phyloP scores from a whole-genome alignment of 2,888 invertebrate genomes.

The Macrosiphum euphorbiae region DNA sequence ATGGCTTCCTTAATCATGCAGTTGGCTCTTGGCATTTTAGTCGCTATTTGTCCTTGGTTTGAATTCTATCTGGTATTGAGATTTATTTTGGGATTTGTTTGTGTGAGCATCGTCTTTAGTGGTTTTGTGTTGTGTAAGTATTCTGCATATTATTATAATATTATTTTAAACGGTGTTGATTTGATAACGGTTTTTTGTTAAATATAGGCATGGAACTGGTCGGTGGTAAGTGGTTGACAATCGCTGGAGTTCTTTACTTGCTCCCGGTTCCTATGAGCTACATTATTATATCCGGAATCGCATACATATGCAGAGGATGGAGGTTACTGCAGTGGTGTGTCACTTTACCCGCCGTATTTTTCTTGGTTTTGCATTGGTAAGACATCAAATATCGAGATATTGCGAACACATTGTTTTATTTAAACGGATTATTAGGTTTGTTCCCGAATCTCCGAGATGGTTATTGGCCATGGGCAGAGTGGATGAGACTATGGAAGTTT shows the following conservation, averaged over 20 bases:
- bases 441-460: constrained; percentile 88
- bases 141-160: not conserved
- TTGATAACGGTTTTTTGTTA: not conserved
- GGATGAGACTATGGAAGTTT: constrained; percentile 78
- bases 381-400: constrained; percentile 30
- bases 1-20: constrained; percentile 80
- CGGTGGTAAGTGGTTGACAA: constrained; percentile 84
- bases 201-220: constrained; percentile 79
- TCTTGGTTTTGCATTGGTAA: constrained; percentile 76
- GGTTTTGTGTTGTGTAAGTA: constrained; percentile 78
- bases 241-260: constrained; percentile 84
- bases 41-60: constrained; percentile 80
- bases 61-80: constrained; percentile 79
- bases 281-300: constrained; percentile 80
- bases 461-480: constrained; percentile 79
- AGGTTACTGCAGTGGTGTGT: constrained; percentile 80
- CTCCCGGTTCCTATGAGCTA: constrained; percentile 85
- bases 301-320: constrained; percentile 81
- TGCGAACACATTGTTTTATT: not conserved
- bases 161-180: not conserved
- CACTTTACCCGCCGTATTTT: constrained; percentile 80
- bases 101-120: constrained; percentile 86
- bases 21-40: constrained; percentile 77
- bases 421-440: constrained; percentile 72
- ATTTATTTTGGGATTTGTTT: constrained; percentile 81